Evolutionary conservation across 2,797 vertebrate genomes (phyloP).

Genomic region (Centroberyx gerrardi): DNA sequence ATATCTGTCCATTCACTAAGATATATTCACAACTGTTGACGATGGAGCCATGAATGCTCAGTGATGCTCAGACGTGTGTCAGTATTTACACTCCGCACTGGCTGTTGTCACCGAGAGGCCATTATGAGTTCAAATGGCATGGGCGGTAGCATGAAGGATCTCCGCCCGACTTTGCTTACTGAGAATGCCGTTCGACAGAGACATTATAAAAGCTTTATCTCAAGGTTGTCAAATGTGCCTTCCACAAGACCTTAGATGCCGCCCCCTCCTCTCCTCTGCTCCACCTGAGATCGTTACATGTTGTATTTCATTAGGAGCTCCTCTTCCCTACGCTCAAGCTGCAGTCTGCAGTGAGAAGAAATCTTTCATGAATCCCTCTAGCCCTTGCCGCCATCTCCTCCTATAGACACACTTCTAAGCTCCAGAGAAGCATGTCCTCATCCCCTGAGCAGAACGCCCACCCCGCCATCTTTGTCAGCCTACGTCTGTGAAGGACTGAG

Average conservation of each 20-base stretch:
- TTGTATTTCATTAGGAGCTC: conserved; percentile 28
- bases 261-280: conserved; percentile 4
- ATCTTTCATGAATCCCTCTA: conserved; percentile 35
- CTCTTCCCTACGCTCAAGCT: too few species aligned
- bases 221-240: conserved; percentile 34
- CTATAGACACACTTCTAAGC: conserved; percentile 44
- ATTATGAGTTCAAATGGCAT: conserved; percentile 55
- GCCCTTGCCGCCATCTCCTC: conserved; percentile 30
- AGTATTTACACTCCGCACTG: conserved; percentile 48
- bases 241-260: conserved; percentile 21
- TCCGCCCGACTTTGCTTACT: conserved; percentile 3
- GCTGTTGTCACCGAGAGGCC: conserved; percentile 43
- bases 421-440: conserved; percentile 59
- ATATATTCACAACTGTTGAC: conserved; percentile 28
- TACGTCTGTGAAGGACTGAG: conserved; percentile 71
- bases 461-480: conserved; percentile 69
- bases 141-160: conserved; percentile 48
- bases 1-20: conserved; percentile 1
- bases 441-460: conserved; percentile 64
- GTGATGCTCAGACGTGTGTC: conserved; percentile 26
- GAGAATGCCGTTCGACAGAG: too few species aligned
- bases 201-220: conserved; percentile 41
- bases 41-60: conserved; percentile 26
- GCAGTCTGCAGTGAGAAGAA: background rate
- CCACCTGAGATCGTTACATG: conserved; percentile 18